Conservation (phyloP, 1,140 invertebrate species). For the Tribolium madens region DNA sequence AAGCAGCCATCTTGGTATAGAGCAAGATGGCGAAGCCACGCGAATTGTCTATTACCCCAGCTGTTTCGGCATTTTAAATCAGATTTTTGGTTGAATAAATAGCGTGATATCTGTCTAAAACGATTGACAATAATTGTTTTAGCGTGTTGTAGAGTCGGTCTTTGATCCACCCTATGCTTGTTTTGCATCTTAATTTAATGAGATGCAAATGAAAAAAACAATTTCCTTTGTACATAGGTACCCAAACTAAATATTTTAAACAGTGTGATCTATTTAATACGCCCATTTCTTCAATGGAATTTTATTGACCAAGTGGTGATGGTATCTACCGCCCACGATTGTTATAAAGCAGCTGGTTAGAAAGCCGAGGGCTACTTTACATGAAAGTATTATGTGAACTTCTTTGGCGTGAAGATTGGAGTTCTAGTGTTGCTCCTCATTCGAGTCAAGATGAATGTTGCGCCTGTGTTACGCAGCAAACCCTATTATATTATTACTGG, state of each 20-base stretch:
- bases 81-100: conserved; percentile 1
- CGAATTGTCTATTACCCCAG: conserved; percentile 1
- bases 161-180: conserved; percentile 28
- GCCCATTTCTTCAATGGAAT: conserved; percentile 42
- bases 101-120: background rate
- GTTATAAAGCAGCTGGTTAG: conserved; percentile 30
- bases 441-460: conserved; percentile 4
- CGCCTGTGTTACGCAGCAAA: conserved; percentile 53
- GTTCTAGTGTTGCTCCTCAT: background rate
- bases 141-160: background rate
- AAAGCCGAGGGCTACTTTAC: conserved; percentile 23
- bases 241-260: conserved; percentile 19
- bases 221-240: conserved; percentile 33
- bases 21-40: conserved; percentile 1
- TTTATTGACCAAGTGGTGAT: conserved; percentile 32
- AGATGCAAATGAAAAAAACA: conserved; percentile 40
- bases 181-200: conserved; percentile 29
- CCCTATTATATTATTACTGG: conserved; percentile 55
- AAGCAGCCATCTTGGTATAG: background rate
- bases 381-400: conserved; percentile 43
- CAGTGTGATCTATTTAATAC: conserved; percentile 36
- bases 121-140: conserved; percentile 14
- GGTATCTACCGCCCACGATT: conserved; percentile 38
- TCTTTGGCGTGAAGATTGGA: conserved; percentile 8
- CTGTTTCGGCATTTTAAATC: background rate